Percentiles rank a stretch among this genome's conserved stretches.
Conservation (phyloP, 1,140 invertebrate species). For the Lepidurus packardi region DNA sequence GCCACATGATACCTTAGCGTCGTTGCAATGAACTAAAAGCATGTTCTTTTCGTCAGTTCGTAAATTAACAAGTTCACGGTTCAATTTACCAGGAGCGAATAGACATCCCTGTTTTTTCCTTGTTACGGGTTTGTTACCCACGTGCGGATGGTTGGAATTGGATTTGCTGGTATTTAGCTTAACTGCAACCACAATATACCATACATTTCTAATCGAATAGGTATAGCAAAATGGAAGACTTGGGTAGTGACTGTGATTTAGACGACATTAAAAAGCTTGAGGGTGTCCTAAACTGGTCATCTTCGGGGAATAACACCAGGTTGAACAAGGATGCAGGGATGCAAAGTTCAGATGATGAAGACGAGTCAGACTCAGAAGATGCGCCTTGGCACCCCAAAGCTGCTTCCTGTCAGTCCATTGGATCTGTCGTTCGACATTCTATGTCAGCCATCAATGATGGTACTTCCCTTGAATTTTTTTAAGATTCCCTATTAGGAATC, state of each 20-base stretch:
- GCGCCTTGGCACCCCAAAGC: neutral
- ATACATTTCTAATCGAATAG: no score
- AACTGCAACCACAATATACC: no score
- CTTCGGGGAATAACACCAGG: neutral
- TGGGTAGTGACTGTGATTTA: neutral
- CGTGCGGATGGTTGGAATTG: no score
- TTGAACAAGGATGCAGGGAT: neutral
- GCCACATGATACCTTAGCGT: no score
- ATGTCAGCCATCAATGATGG: neutral
- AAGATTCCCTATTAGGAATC: neutral
- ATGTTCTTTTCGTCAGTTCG: no score
- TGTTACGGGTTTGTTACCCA: no score
- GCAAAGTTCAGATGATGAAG: neutral
- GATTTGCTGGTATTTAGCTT: no score
- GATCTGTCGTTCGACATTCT: neutral
- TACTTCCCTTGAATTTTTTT: neutral
- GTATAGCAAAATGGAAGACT: neutral
- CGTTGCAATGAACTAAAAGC: no score
- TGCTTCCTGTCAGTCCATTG: neutral
- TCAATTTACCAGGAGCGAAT: no score
- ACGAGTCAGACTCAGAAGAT: neutral
- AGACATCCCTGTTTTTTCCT: no score
- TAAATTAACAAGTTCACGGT: no score
- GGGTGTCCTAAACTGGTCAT: neutral
- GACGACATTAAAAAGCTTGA: conserved; percentile 4